phyloP scores from a whole-genome alignment of 92 coral and sea anemone species.

The Zoanthus solanderi region DNA sequence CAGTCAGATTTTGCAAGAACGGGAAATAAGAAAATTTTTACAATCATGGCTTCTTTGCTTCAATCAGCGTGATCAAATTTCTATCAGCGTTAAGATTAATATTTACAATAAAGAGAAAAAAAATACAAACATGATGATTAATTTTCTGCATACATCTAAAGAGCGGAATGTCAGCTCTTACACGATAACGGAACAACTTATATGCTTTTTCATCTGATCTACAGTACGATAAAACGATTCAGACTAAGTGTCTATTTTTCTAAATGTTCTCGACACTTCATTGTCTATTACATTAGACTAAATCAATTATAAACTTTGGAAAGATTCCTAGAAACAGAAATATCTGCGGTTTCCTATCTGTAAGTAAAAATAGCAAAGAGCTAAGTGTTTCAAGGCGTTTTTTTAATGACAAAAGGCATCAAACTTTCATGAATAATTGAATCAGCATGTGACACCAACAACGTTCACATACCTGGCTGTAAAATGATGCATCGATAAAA shows the following conservation, averaged over 20 bases:
- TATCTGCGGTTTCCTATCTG: constrained; percentile 11
- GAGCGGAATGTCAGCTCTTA: no score
- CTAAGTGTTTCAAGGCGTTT: background rate
- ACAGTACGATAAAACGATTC: background rate
- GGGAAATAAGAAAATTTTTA: no score
- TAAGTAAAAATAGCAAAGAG: background rate
- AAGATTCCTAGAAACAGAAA: no score
- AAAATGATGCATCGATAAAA: background rate
- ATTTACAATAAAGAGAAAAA: no score
- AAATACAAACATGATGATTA: no score
- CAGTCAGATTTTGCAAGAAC: no score
- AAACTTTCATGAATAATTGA: background rate
- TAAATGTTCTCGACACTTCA: background rate
- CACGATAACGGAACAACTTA: background rate
- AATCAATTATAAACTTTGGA: background rate
- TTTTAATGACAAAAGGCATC: background rate
- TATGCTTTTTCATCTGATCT: background rate
- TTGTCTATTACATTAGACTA: background rate
- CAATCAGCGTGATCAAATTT: no score
- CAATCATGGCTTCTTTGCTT: no score
- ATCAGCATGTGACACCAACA: background rate
- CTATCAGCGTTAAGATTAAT: no score
- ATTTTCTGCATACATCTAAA: no score
- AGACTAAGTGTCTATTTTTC: background rate
- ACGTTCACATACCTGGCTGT: background rate